These are phyloP conservation scores for Bos javanicus DNA, from an alignment of 2,113 vertebrate genomes.

Conservation along the genomic window DNA sequence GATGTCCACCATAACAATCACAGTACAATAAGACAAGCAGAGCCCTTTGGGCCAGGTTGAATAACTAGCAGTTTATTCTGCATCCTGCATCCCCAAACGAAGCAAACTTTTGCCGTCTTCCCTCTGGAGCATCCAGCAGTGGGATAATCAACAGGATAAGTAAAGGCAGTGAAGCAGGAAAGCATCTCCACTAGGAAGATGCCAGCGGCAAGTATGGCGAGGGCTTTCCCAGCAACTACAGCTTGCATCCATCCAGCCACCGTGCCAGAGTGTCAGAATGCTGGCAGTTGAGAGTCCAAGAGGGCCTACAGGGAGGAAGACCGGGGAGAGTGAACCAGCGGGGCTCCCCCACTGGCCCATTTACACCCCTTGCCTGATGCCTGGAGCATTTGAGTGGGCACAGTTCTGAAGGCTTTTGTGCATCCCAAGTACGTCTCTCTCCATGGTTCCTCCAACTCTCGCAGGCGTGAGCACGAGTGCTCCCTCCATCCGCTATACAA, in stretches of 20 bases:
- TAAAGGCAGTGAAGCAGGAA: background rate
- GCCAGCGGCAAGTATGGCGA: fast-evolving
- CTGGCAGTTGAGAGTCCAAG: slow-evolving; percentile 59
- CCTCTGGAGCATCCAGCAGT: background rate
- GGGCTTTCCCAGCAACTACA: background rate
- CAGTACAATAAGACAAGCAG: fast-evolving
- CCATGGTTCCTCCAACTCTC: background rate
- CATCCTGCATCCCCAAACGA: background rate
- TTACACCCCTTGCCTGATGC: background rate
- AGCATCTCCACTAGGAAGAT: background rate
- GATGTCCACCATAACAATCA: background rate
- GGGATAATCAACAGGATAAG: background rate
- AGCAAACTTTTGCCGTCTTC: background rate
- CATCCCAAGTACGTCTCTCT: background rate
- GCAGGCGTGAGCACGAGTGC: too few species aligned
- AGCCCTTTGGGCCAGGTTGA: background rate
- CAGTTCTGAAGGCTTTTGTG: background rate
- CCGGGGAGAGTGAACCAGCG: background rate
- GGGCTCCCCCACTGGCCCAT: background rate
- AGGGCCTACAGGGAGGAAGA: slow-evolving; percentile 19
- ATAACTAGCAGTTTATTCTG: slow-evolving; percentile 45
- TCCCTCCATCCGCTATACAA: fast-evolving
- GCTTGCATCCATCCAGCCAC: slow-evolving; percentile 58
- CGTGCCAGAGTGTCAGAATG: background rate
- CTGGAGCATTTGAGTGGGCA: background rate